A percentile compares a stretch with the other conserved stretches of the same genome.
Evolutionary conservation across 2,113 vertebrate genomes (phyloP).

Genomic region (Calidris pygmaea): DNA sequence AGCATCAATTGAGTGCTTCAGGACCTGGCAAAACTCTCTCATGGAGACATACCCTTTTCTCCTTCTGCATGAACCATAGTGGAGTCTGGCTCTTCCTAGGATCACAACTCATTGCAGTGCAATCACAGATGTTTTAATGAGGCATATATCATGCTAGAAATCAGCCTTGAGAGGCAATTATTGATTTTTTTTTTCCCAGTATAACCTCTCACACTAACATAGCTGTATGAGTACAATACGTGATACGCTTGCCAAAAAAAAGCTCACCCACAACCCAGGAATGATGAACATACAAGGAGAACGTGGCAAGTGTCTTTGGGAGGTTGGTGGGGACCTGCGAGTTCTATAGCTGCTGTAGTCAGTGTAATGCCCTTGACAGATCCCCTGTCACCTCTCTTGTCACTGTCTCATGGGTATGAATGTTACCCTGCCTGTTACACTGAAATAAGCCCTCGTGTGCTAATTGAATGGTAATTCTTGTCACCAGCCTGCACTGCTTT

Average conservation of each 20-base stretch:
- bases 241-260: not conserved
- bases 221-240: not conserved
- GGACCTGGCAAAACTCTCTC: not conserved
- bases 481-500: not conserved
- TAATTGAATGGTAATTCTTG: not conserved
- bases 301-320: not conserved
- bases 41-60: not conserved
- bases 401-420: not conserved
- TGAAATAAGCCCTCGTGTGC: not conserved
- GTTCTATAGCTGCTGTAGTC: not conserved
- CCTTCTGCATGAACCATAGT: not conserved
- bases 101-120: not conserved
- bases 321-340: not conserved
- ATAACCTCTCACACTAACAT: not conserved
- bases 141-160: accelerated
- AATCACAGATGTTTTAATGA: not conserved
- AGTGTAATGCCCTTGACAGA: not conserved
- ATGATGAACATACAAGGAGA: not conserved
- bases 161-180: not conserved
- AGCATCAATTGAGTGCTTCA: not conserved
- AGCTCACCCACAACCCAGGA: not conserved
- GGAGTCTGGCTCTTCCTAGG: not conserved
- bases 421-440: not conserved
- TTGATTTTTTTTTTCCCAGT: not conserved
- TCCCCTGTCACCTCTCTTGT: not conserved